Evolutionary conservation across 1,140 invertebrate genomes (phyloP).

Genomic region (Nebria ingens): DNA sequence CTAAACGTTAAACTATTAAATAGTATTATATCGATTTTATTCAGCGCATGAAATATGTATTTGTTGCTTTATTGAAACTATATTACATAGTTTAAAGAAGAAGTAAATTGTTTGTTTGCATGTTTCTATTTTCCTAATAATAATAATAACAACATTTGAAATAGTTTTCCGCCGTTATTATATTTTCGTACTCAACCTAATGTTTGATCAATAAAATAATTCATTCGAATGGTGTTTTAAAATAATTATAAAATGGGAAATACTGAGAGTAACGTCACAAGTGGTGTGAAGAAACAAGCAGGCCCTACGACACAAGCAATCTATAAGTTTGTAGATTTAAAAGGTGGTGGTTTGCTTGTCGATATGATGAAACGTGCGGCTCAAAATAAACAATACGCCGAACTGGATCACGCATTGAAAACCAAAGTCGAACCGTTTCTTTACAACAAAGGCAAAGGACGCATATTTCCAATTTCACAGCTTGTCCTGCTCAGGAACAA

Average conservation of each 20-base stretch:
- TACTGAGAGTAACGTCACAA: constrained; percentile 84
- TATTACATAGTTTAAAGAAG: too few relatives aligned
- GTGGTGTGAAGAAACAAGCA: constrained; percentile 85
- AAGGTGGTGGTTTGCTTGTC: constrained; percentile 84
- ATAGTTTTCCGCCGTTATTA: too few relatives aligned
- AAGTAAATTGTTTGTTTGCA: too few relatives aligned
- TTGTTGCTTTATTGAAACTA: not conserved
- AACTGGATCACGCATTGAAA: constrained; percentile 81
- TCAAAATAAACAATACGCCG: constrained; percentile 78
- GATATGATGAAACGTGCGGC: constrained; percentile 88
- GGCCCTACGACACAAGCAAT: constrained; percentile 67
- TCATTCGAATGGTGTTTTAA: too few relatives aligned
- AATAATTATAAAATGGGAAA: constrained; percentile 65
- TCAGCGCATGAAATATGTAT: not conserved
- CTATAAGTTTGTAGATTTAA: constrained; percentile 77
- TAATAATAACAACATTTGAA: too few relatives aligned
- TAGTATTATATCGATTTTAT: too few relatives aligned
- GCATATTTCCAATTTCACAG: constrained; percentile 77
- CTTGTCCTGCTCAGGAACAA: constrained; percentile 80
- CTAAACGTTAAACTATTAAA: too few relatives aligned
- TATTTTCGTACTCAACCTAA: too few relatives aligned
- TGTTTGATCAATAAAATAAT: not conserved
- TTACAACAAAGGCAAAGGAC: constrained; percentile 86
- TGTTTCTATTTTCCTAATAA: too few relatives aligned
- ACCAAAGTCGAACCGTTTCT: constrained; percentile 86